phyloP scores from a whole-genome alignment of 1,140 invertebrate genomes.

The Drosophila suzukii region DNA sequence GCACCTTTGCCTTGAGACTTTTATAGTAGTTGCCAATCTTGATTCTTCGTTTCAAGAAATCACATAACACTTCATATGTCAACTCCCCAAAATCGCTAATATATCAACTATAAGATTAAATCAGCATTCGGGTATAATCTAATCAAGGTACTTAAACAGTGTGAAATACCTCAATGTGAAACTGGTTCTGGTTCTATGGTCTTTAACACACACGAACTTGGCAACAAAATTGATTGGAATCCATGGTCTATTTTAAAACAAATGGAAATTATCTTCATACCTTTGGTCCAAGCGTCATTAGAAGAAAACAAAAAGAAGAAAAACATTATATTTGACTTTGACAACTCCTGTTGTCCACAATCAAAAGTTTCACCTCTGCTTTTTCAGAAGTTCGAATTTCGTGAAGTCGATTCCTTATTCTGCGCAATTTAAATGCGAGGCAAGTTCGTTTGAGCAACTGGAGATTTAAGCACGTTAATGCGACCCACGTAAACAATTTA shows the following conservation, averaged over 20 bases:
- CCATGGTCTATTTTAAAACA: conserved; percentile 19
- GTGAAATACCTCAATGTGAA: conserved; percentile 8
- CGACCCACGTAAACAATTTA: conserved; percentile 17
- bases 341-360: conserved; percentile 33
- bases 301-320: conserved; percentile 5
- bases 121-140: conserved; percentile 7
- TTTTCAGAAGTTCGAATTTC: conserved; percentile 26
- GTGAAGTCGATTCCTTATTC: conserved; percentile 9
- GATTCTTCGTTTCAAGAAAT: not conserved
- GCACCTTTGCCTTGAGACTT: not conserved
- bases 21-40: conserved; percentile 7
- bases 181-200: conserved; percentile 9
- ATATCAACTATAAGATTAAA: not conserved
- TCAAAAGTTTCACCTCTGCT: conserved; percentile 41
- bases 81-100: conserved; percentile 5
- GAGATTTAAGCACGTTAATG: conserved; percentile 14
- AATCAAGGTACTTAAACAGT: conserved; percentile 7
- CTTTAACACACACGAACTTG: conserved; percentile 6
- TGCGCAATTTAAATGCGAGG: conserved; percentile 12
- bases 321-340: conserved; percentile 31
- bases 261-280: conserved; percentile 31
- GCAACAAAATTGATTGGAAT: conserved; percentile 8
- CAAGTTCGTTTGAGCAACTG: conserved; percentile 5
- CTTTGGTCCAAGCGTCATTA: conserved; percentile 29
- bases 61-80: not conserved